These are phyloP conservation scores for Porites rus DNA, from an alignment of 92 coral and sea anemone genomes.

Conservation along the genomic window DNA sequence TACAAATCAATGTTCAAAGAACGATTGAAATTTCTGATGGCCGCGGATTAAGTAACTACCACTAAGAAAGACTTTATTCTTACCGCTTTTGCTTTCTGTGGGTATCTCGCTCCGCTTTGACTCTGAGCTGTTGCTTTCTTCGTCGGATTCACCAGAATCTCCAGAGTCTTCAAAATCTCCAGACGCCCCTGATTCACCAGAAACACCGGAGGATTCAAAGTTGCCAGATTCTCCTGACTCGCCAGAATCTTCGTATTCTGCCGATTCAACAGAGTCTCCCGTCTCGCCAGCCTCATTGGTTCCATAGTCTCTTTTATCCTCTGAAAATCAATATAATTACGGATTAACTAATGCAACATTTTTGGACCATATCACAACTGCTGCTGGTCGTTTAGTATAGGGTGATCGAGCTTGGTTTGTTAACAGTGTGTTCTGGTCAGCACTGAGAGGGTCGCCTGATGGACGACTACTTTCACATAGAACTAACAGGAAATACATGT, in stretches of 20 bases:
- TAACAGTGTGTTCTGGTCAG: too few relatives aligned
- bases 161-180: constrained; percentile 45
- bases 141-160: constrained; percentile 54
- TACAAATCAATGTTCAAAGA: too few relatives aligned
- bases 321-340: constrained; percentile 2
- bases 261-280: constrained; percentile 47
- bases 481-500: too few relatives aligned
- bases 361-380: too few relatives aligned
- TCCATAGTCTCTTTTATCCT: constrained; percentile 14
- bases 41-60: not conserved
- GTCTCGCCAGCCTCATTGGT: constrained; percentile 13
- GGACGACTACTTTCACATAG: too few relatives aligned
- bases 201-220: constrained; percentile 1
- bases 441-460: too few relatives aligned
- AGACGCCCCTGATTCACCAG: constrained; percentile 36
- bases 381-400: too few relatives aligned
- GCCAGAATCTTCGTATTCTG: constrained; percentile 19
- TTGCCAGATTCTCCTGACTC: constrained; percentile 31
- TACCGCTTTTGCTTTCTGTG: constrained; percentile 37
- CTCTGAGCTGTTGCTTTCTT: constrained; percentile 41
- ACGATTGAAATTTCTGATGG: not conserved
- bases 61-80: not conserved
- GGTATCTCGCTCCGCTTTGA: constrained; percentile 66
- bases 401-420: too few relatives aligned
- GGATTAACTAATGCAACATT: too few relatives aligned